Conservation (phyloP, 1,140 invertebrate species). For the Polypedilum vanderplanki region DNA sequence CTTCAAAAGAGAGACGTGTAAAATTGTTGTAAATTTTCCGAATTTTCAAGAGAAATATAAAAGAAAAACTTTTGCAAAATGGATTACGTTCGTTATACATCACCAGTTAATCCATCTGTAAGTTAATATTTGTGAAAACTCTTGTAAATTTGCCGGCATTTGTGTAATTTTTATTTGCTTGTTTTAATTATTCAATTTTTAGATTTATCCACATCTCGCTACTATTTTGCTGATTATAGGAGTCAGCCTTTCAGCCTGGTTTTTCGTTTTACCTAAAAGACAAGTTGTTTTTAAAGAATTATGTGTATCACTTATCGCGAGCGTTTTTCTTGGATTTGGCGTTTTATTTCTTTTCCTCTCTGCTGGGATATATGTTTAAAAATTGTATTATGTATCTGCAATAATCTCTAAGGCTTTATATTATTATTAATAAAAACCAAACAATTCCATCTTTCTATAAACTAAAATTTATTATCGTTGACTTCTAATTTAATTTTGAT, state of each 20-base stretch:
- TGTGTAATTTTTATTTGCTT: not conserved
- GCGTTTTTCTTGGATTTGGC: not conserved
- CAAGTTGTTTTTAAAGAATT: not conserved
- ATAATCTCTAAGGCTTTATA: not conserved
- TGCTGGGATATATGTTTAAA: not conserved
- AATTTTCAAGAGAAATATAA: too few relatives aligned
- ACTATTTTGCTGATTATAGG: not conserved
- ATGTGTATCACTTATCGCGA: not conserved
- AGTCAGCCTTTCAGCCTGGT: not conserved
- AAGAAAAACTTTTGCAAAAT: not conserved
- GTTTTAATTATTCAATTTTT: not conserved
- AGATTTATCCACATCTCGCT: constrained; percentile 21
- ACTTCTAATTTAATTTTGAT: constrained; percentile 37
- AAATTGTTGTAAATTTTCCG: too few relatives aligned
- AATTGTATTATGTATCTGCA: not conserved
- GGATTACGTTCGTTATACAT: constrained; percentile 3
- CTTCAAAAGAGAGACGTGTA: too few relatives aligned
- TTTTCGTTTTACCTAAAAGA: constrained; percentile 2
- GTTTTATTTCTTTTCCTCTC: not conserved
- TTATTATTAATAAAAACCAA: not conserved
- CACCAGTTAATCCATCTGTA: constrained; percentile 14
- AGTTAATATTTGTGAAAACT: not conserved
- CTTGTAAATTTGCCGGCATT: not conserved
- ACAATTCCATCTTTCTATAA: not conserved
- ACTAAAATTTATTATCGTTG: not conserved